These are phyloP conservation scores for Hemiprocne comata DNA, from an alignment of 2,113 vertebrate species.

Conservation along the genomic window DNA sequence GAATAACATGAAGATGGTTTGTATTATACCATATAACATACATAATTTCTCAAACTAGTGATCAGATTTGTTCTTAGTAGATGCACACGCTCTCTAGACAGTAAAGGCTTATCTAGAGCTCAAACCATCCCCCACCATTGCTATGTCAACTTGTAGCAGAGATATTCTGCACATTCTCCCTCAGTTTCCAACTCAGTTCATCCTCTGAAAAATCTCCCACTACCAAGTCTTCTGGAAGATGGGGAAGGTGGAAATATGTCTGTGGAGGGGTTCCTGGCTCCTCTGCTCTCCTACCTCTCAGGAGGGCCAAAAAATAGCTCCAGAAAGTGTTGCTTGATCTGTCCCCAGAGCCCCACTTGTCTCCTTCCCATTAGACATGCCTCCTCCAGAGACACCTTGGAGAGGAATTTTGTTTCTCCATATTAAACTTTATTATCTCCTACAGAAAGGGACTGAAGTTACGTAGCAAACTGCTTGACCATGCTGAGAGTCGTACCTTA, in stretches of 20 bases:
- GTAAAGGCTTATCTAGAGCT: neutral
- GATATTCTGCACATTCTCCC: neutral
- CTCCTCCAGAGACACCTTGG: neutral
- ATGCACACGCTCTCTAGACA: neutral
- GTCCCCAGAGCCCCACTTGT: neutral
- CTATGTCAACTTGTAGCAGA: neutral
- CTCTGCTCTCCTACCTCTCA: neutral
- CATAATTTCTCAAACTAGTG: neutral
- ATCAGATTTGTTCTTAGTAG: neutral
- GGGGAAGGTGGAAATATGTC: neutral
- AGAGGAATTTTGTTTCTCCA: neutral
- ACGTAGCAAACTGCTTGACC: neutral
- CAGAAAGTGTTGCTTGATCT: neutral
- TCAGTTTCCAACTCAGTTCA: neutral
- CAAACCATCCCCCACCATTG: neutral
- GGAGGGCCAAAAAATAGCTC: neutral
- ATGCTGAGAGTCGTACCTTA: rapidly evolving
- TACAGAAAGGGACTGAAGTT: neutral
- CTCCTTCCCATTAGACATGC: neutral
- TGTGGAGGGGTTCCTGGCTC: rapidly evolving
- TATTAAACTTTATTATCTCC: neutral
- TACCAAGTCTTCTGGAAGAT: neutral
- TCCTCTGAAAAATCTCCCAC: neutral
- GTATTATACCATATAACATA: neutral
- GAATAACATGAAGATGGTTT: neutral